phyloP scores from a whole-genome alignment of 2,888 invertebrate species.

The Mimas tiliae region DNA sequence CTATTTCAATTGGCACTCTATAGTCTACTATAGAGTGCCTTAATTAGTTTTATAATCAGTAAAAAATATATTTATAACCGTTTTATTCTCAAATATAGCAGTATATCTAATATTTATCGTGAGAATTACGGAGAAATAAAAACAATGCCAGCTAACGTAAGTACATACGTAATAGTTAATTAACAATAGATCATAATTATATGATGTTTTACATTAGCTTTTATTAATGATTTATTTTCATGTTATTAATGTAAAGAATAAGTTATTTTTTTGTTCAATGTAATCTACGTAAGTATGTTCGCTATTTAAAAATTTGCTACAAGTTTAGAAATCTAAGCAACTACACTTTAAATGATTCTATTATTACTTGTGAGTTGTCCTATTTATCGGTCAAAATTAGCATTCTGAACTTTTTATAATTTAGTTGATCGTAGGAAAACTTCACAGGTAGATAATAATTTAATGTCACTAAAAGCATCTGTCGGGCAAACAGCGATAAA shows the following conservation, averaged over 20 bases:
- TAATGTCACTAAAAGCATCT: constrained; percentile 5
- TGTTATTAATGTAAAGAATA: not conserved
- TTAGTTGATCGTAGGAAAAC: not conserved
- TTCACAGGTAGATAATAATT: not conserved
- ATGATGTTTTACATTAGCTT: not conserved
- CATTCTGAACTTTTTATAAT: not conserved
- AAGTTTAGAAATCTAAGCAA: too few relatives aligned
- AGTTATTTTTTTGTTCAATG: not conserved
- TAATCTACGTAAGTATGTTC: not conserved
- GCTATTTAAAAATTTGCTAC: too few relatives aligned
- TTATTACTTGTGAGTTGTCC: not conserved
- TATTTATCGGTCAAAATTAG: not conserved
- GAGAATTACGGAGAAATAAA: not conserved
- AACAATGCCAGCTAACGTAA: not conserved
- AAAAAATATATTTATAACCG: not conserved
- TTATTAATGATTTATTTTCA: too few relatives aligned
- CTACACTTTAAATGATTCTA: too few relatives aligned
- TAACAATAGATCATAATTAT: not conserved
- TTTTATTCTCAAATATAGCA: not conserved
- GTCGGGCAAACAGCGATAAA: not conserved
- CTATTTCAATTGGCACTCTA: too few relatives aligned
- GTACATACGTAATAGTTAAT: too few relatives aligned
- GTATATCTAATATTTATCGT: not conserved
- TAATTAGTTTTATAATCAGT: not conserved
- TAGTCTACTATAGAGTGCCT: not conserved